phyloP scores from a whole-genome alignment of 53 echinoderm and acorn worm genomes.

The Zoroaster sp. region DNA sequence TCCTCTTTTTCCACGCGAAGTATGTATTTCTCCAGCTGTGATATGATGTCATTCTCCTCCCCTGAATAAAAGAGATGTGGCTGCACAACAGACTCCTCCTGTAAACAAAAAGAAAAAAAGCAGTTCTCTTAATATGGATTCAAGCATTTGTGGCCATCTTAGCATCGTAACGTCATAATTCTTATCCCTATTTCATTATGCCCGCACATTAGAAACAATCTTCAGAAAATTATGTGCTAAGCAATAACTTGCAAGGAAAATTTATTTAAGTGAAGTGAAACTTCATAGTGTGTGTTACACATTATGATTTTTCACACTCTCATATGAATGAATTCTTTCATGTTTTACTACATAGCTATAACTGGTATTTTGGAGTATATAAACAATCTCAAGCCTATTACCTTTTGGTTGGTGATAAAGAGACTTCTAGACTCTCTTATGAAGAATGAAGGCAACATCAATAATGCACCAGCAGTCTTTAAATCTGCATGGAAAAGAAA shows the following conservation, averaged over 20 bases:
- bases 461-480: no score
- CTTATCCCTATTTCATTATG: background rate
- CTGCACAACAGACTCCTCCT: conserved; percentile 3
- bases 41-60: background rate
- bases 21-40: background rate
- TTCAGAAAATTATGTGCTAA: background rate
- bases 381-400: background rate
- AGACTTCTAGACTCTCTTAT: background rate
- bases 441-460: conserved; percentile 22
- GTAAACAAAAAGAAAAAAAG: background rate
- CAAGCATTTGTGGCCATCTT: background rate
- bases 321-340: no score
- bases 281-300: no score
- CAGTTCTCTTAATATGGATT: background rate
- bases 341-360: background rate
- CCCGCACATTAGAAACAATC: background rate
- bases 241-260: no score
- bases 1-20: background rate
- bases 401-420: conserved; percentile 17
- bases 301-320: no score
- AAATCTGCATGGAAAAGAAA: no score
- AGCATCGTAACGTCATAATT: background rate
- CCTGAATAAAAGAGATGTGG: background rate
- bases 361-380: background rate
- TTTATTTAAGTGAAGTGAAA: no score